Evolutionary conservation across 2,113 vertebrate species (phyloP).

Genomic region (Otocyon megalotis): DNA sequence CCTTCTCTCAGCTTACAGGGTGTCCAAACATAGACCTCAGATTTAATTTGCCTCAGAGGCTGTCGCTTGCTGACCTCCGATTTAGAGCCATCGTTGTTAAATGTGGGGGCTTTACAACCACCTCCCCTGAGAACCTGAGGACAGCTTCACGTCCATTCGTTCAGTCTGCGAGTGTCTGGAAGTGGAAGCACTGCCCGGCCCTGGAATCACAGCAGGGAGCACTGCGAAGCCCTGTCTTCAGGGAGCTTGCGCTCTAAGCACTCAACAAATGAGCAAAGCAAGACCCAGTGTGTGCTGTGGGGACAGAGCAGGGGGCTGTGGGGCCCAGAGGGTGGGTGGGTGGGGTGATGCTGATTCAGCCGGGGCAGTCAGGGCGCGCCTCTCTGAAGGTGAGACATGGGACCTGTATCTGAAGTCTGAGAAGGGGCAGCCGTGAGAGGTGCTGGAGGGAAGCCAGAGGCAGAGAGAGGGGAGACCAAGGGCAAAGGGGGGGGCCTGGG

Average conservation of each 20-base stretch:
- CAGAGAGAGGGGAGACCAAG: background rate
- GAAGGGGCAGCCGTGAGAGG: no score
- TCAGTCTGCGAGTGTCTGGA: background rate
- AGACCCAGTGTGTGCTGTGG: background rate
- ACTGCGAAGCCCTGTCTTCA: background rate
- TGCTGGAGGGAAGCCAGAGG: background rate
- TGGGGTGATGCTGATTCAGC: background rate
- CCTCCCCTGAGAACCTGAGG: background rate
- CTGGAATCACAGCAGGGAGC: background rate
- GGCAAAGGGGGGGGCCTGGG: background rate
- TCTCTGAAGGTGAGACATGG: background rate
- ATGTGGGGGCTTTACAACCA: background rate
- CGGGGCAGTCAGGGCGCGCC: no score
- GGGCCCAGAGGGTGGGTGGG: rapidly evolving
- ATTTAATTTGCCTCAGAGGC: background rate
- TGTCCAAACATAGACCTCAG: background rate
- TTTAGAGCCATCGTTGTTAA: background rate
- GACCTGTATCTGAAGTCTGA: background rate
- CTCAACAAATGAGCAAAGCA: background rate
- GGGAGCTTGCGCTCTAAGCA: background rate
- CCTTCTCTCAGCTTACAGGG: background rate
- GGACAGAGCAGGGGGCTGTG: background rate
- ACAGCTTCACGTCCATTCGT: background rate
- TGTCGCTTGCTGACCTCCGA: background rate
- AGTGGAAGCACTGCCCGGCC: background rate